Percentiles rank a stretch among this genome's conserved stretches.
Conservation (phyloP, 2,113 vertebrate species). For the Etheostoma spectabile region DNA sequence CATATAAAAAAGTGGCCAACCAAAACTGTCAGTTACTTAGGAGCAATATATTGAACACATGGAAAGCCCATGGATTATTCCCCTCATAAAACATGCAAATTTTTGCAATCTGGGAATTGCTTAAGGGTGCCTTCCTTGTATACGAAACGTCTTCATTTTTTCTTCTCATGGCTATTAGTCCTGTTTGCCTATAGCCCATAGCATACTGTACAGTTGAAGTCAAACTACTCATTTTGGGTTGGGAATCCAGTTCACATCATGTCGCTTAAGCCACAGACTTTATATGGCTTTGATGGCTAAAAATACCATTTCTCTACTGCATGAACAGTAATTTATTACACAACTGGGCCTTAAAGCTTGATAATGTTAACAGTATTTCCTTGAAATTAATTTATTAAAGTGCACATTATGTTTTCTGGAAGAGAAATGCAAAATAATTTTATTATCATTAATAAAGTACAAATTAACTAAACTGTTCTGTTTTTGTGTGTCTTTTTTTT, state of each 20-base stretch:
- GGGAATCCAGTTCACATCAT: constrained; percentile 42
- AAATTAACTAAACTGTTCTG: constrained; percentile 52
- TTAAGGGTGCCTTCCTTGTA: constrained; percentile 88
- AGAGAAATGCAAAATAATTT: constrained; percentile 87
- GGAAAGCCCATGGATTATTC: constrained; percentile 13
- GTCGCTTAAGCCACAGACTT: constrained; percentile 47
- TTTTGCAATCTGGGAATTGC: constrained; percentile 67
- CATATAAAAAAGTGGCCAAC: constrained; percentile 37
- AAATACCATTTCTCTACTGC: constrained; percentile 72
- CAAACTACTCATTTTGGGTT: constrained; percentile 47
- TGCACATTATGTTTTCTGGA: constrained; percentile 90
- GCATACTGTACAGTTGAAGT: constrained; percentile 49
- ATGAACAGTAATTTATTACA: constrained; percentile 88
- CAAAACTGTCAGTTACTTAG: constrained; percentile 8
- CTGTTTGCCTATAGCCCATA: constrained; percentile 57
- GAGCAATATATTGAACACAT: constrained; percentile 12
- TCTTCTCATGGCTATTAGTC: constrained; percentile 23
- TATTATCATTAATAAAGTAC: constrained; percentile 90
- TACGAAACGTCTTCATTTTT: constrained; percentile 57
- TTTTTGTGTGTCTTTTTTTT: constrained; percentile 34
- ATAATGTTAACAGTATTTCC: constrained; percentile 88
- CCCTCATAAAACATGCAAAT: constrained; percentile 12
- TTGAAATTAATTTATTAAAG: constrained; percentile 95
- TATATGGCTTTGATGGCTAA: constrained; percentile 46
- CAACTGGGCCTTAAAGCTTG: constrained; percentile 95